phyloP scores from a whole-genome alignment of 1,140 invertebrate species.

The Limonius californicus region DNA sequence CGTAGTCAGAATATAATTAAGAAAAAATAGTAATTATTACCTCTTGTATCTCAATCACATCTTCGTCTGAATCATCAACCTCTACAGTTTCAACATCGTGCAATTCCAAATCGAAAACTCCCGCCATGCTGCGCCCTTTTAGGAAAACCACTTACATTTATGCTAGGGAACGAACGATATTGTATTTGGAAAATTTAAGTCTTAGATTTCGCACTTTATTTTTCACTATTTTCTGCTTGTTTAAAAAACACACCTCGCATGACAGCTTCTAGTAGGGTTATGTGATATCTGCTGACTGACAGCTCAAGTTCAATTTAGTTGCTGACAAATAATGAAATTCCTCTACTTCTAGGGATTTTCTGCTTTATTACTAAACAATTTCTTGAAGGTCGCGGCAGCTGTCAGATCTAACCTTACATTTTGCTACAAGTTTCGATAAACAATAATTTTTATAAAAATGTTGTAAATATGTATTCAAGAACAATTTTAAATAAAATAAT shows the following conservation, averaged over 20 bases:
- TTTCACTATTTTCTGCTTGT: background rate
- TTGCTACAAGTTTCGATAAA: too few relatives aligned
- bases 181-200: background rate
- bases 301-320: background rate
- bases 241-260: constrained; percentile 4
- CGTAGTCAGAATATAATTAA: background rate
- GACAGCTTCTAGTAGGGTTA: background rate
- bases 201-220: background rate
- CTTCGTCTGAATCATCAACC: constrained; percentile 76
- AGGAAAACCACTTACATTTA: background rate
- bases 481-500: too few relatives aligned
- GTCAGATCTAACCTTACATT: too few relatives aligned
- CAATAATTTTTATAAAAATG: too few relatives aligned
- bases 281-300: background rate
- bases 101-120: constrained; percentile 87
- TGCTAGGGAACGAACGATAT: background rate
- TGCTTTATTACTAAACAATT: too few relatives aligned
- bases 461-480: too few relatives aligned
- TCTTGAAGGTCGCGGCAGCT: too few relatives aligned
- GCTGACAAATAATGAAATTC: too few relatives aligned
- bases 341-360: too few relatives aligned
- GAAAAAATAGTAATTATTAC: constrained; percentile 49
- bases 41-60: constrained; percentile 79
- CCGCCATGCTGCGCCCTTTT: constrained; percentile 58
- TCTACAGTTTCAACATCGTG: constrained; percentile 63